These are phyloP conservation scores for Kryptolebias ocellatus DNA, from an alignment of 2,797 vertebrate genomes.

Conservation along the genomic window DNA sequence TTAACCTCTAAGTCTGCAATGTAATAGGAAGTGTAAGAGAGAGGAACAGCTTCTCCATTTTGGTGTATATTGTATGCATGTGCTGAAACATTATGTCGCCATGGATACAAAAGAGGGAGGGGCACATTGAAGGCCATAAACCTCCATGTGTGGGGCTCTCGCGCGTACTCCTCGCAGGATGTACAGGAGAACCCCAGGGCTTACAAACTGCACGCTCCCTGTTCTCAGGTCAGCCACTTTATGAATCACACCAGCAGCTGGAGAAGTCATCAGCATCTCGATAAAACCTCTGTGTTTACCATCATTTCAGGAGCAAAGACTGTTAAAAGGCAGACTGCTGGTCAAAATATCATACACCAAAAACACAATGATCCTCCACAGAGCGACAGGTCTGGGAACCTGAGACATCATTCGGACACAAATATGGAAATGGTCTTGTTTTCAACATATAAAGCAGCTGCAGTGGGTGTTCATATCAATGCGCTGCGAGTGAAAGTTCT, in stretches of 20 bases:
- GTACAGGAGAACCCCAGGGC: conserved; percentile 5
- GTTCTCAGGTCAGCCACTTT: conserved; percentile 29
- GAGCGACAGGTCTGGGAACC: conserved; percentile 19
- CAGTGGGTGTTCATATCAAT: conserved; percentile 22
- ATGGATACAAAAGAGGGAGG: conserved; percentile 22
- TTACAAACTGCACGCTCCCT: conserved; percentile 25
- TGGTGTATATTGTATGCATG: background rate
- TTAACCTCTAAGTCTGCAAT: background rate
- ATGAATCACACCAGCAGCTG: conserved; percentile 60
- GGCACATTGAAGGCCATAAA: conserved; percentile 18
- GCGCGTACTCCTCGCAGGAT: conserved; percentile 18
- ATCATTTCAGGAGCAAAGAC: conserved; percentile 31
- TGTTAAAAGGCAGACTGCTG: conserved; percentile 22
- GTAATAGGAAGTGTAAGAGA: background rate
- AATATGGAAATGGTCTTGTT: conserved; percentile 14
- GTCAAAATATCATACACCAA: conserved; percentile 14
- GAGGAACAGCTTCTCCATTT: background rate
- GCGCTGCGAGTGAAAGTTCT: conserved; percentile 11
- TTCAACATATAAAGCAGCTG: conserved; percentile 20
- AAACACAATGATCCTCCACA: conserved; percentile 15
- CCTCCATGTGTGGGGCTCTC: conserved; percentile 18
- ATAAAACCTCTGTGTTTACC: conserved; percentile 40
- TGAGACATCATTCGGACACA: conserved; percentile 13
- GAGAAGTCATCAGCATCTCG: conserved; percentile 51
- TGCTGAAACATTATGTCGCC: conserved; percentile 1